Conservation (phyloP, 2,888 invertebrate genomes). For the Anthophora plumipes region DNA sequence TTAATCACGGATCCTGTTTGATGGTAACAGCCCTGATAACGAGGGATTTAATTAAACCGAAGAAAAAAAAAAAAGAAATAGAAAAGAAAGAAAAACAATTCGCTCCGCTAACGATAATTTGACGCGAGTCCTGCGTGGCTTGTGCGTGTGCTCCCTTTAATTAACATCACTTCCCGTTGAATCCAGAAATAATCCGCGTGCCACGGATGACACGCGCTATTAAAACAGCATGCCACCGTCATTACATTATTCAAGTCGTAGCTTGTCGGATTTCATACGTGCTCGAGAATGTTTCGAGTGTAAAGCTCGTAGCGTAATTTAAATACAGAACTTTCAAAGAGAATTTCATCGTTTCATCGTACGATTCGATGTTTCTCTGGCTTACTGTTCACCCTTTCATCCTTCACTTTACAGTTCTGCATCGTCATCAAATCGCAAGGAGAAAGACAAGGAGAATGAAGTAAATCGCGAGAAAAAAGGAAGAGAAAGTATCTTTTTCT, state of each 20-base stretch:
- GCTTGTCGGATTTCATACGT: not conserved
- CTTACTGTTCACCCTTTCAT: not conserved
- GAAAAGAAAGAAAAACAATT: too few species aligned
- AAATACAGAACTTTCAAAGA: not conserved
- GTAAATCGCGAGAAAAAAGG: not conserved
- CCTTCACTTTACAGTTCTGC: not conserved
- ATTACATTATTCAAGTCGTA: slow-evolving; percentile 13
- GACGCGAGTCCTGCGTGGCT: not conserved
- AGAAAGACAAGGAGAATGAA: not conserved
- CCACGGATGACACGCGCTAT: not conserved
- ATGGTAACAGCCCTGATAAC: too few species aligned
- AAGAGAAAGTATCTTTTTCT: too few species aligned
- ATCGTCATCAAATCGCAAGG: not conserved
- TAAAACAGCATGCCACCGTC: not conserved
- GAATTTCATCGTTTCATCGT: not conserved
- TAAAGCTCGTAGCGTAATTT: not conserved
- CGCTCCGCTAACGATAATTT: not conserved
- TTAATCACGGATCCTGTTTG: not conserved
- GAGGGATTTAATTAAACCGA: not conserved
- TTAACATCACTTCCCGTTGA: not conserved
- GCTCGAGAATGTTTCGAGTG: not conserved
- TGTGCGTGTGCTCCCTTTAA: not conserved
- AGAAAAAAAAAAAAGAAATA: slow-evolving; percentile 1
- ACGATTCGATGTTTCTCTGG: not conserved
- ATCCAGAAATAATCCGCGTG: not conserved